Evolutionary conservation across 35 echinoderm and acorn worm genomes (phyloP).

Genomic region (Holothuria glaberrima): DNA sequence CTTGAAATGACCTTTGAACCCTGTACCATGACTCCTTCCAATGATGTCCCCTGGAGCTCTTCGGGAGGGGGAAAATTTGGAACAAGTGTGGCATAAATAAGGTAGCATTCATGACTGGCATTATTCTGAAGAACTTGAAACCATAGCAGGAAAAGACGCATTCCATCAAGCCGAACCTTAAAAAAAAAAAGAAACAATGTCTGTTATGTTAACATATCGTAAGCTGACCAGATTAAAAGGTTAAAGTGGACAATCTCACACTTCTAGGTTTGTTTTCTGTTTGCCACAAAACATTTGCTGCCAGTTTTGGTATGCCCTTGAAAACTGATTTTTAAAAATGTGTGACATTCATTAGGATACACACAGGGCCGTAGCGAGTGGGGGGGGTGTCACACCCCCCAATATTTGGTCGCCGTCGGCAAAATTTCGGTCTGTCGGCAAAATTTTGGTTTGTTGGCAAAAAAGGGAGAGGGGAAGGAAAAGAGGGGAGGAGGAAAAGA

Average conservation of each 20-base stretch:
- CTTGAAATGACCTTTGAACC: conserved; percentile 41
- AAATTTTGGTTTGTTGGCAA: too few relatives aligned
- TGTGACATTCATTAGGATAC: too few relatives aligned
- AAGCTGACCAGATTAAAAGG: background rate
- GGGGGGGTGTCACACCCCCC: too few relatives aligned
- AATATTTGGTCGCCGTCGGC: too few relatives aligned
- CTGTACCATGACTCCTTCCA: conserved; percentile 85
- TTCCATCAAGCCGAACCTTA: conserved; percentile 90
- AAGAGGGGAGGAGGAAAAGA: too few relatives aligned
- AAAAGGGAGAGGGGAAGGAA: too few relatives aligned
- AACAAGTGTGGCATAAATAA: conserved; percentile 95
- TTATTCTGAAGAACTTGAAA: conserved; percentile 90
- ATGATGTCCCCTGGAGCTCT: conserved; percentile 69
- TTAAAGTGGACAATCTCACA: background rate
- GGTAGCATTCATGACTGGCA: conserved; percentile 88
- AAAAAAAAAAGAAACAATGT: conserved; percentile 9
- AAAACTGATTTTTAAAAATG: too few relatives aligned
- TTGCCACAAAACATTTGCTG: too few relatives aligned
- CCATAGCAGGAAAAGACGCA: conserved; percentile 94
- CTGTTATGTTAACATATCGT: background rate
- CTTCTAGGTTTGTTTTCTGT: too few relatives aligned
- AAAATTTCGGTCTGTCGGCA: too few relatives aligned
- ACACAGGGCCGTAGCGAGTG: too few relatives aligned
- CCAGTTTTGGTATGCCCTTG: too few relatives aligned
- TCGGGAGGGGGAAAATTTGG: conserved; percentile 88